These are phyloP conservation scores for Petaurus breviceps DNA, from an alignment of 2,113 vertebrate species.

Conservation along the genomic window DNA sequence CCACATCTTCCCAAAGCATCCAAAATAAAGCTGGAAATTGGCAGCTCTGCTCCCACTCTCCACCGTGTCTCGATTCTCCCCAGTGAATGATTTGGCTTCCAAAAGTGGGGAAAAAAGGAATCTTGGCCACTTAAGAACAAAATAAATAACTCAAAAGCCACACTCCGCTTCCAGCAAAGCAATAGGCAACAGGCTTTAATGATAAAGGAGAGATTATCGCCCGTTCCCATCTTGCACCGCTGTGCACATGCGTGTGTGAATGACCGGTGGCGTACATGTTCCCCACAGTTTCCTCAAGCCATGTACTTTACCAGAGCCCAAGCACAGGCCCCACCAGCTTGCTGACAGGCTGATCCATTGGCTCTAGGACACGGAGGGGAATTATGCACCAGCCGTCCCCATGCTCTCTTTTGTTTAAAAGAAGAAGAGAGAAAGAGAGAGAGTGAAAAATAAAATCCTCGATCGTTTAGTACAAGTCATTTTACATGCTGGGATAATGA, in stretches of 20 bases:
- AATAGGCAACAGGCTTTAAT: slow-evolving; percentile 4
- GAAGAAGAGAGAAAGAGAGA: slow-evolving; percentile 83
- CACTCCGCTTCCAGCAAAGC: slow-evolving; percentile 44
- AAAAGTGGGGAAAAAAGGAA: not conserved
- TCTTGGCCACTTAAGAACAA: slow-evolving; percentile 11
- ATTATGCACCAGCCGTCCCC: slow-evolving; percentile 84
- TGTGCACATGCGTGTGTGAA: not conserved
- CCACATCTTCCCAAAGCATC: not conserved
- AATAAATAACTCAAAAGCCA: slow-evolving; percentile 54
- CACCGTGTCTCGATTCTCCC: not conserved
- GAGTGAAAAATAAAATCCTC: slow-evolving; percentile 91
- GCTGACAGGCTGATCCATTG: slow-evolving; percentile 82
- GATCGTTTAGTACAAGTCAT: slow-evolving; percentile 97
- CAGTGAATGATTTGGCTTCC: not conserved
- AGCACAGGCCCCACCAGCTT: slow-evolving; percentile 81
- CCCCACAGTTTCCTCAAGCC: slow-evolving; percentile 68
- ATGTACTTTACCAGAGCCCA: slow-evolving; percentile 62
- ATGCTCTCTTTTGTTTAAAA: slow-evolving; percentile 88
- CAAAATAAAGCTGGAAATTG: not conserved
- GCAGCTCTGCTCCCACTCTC: accelerated
- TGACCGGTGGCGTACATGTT: slow-evolving; percentile 64
- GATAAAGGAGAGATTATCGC: slow-evolving; percentile 16
- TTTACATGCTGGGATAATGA: slow-evolving; percentile 99
- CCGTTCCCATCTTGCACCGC: not conserved
- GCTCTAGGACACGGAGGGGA: slow-evolving; percentile 83